A percentile compares a stretch with the other conserved stretches of the same genome.
Evolutionary conservation across 2,113 vertebrate genomes (phyloP).

Genomic region (Varanus komodoensis): DNA sequence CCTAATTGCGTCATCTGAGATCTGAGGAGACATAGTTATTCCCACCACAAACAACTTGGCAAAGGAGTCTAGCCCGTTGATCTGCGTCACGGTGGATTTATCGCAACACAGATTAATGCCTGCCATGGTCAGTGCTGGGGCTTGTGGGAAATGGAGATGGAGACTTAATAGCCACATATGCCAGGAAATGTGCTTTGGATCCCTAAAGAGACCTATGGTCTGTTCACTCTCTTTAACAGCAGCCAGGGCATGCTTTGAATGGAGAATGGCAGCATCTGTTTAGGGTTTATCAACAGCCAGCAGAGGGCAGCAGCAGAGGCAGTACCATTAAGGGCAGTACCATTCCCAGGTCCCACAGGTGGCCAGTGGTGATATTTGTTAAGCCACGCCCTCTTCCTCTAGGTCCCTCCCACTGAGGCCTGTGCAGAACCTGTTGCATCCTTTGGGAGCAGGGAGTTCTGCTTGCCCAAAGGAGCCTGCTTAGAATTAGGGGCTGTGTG

Average conservation of each 20-base stretch:
- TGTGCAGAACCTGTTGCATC: neutral
- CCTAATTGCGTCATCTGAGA: constrained; percentile 25
- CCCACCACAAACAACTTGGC: constrained; percentile 35
- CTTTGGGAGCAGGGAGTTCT: neutral
- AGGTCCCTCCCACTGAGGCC: neutral
- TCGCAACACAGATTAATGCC: constrained; percentile 13
- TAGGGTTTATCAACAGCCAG: neutral
- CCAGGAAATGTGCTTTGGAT: neutral
- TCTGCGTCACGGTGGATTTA: constrained; percentile 17
- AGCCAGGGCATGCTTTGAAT: neutral
- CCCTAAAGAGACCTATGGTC: neutral
- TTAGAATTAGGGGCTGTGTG: neutral
- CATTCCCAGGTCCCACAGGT: neutral
- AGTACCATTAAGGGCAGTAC: neutral
- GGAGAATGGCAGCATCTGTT: neutral
- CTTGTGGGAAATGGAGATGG: constrained; percentile 6
- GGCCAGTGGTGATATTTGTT: neutral
- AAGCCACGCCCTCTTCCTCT: neutral
- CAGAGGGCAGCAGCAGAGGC: neutral
- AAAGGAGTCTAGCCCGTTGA: constrained; percentile 11
- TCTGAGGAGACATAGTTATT: constrained; percentile 19
- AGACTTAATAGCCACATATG: neutral
- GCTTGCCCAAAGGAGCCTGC: neutral
- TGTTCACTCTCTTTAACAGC: neutral
- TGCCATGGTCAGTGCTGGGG: neutral